Base-by-base conservation (phyloP, 2,797 vertebrate genomes). In the Sebastes glaucus region DNA sequence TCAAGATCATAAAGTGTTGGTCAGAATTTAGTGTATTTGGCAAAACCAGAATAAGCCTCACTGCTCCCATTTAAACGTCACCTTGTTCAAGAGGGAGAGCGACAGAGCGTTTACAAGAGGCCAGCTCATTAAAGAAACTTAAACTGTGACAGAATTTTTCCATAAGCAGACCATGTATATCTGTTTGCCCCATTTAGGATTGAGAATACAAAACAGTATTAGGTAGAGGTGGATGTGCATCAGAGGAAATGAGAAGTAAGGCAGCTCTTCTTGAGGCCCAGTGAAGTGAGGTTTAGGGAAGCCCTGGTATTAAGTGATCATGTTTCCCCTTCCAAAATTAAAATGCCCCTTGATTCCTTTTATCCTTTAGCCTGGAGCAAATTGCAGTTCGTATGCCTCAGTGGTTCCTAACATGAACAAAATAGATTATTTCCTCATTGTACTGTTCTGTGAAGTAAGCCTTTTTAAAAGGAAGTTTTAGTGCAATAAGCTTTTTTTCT, bases 261-360 rank as follows among this genome's bases (percentile, higher is more conserved):
- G 55, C n/a, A 79, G 35, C 69, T 81, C 71, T 74, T 79, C 73
- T 25, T 74, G 5, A 61, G 66, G 61, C 64, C 46, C 25, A 28
- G 74, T 83, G 69, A 84, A 77, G 68, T 62, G 71, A 81, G 66
- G 62, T 87, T 88, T 71, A 65, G 60, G 70, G 65, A 86, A 87
- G 63, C 73, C 80, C 77, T 49, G 69, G 79, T 52, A 90, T 92
- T 87, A 90, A 85, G 88, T 79, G 87, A 90, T 92, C 86, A 62
- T 38, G 75, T 93, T 93, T 80, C 89, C 46, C 25, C 25, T 66
- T 80, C 70, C 81, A 74, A 76, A 90, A 90, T 86, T 76, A 84
- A 93, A 89, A 87, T 73, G 52, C 52, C 65, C n/a, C 83, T 79
- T 83, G 56, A 87, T 74, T 85, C 53, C 69, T 72, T 84, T 28